phyloP scores from a whole-genome alignment of 2,797 vertebrate species.

The Aulostomus chinensis region DNA sequence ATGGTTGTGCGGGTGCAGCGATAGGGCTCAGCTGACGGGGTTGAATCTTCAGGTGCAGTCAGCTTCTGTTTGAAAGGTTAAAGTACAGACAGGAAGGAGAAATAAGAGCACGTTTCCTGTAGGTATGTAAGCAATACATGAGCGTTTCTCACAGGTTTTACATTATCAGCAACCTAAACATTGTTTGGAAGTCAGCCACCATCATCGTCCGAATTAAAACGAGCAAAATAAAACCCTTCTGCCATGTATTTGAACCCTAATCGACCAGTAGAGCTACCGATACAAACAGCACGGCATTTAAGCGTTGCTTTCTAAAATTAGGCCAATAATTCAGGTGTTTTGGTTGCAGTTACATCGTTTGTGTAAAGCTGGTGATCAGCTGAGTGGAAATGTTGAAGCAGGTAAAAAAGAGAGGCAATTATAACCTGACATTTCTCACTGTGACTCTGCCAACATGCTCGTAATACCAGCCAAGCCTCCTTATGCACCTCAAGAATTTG shows the following conservation, averaged over 20 bases:
- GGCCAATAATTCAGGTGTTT: not conserved
- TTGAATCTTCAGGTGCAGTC: conserved; percentile 58
- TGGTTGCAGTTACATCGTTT: not conserved
- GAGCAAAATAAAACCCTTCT: no score
- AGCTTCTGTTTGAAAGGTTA: conserved; percentile 8
- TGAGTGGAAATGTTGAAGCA: not conserved
- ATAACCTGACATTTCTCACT: not conserved
- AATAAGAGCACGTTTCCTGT: conserved; percentile 17
- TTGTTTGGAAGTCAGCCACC: no score
- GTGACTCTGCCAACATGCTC: no score
- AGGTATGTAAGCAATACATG: conserved; percentile 5
- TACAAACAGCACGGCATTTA: not conserved
- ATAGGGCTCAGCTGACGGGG: conserved; percentile 43
- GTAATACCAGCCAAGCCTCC: no score
- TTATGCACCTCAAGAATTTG: no score
- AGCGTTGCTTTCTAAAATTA: not conserved
- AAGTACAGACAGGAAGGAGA: conserved; percentile 10
- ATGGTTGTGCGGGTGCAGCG: conserved; percentile 41
- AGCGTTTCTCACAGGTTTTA: not conserved
- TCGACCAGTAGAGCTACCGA: not conserved
- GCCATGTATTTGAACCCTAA: no score
- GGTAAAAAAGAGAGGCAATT: not conserved
- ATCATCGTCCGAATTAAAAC: no score
- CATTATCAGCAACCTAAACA: not conserved
- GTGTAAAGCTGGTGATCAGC: not conserved